Evolutionary conservation across 2,888 invertebrate species (phyloP), one percentile per base, ranked within the genome.

Genomic region (Blastobasis lacticolella): DNA sequence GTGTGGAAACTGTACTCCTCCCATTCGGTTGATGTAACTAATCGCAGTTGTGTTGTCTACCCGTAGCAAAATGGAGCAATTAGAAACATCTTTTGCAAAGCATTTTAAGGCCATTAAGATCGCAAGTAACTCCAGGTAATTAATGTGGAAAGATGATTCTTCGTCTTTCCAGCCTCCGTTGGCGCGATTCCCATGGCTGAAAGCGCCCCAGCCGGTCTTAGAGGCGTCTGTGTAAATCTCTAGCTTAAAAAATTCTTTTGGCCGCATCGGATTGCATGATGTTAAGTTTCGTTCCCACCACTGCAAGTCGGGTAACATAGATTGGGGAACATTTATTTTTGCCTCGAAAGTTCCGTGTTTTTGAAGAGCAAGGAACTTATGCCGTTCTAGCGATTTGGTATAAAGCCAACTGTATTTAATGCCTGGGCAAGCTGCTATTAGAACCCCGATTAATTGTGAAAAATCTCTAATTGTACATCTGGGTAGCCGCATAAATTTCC

Each of bases 31-130:
- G 38, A 58, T 53, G 38, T 55, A 58, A 1, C 51, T 42, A 7
- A 59, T 51, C 6, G 56, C 57, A 1, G 57, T 57, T 4, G 60
- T 59, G 46, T 62, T 63, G 49, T 63, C 56, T 7, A 56, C n/a
- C n/a, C n/a, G n/a, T n/a, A n/a, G n/a, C n/a, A n/a, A n/a, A n/a
- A n/a, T n/a, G n/a, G n/a, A n/a, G n/a, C n/a, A n/a, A n/a, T n/a
- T n/a, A n/a, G n/a, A n/a, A n/a, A n/a, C n/a, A n/a, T n/a, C n/a
- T n/a, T n/a, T n/a, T n/a, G n/a, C n/a, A n/a, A n/a, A n/a, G n/a
- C n/a, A n/a, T n/a, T n/a, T n/a, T n/a, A n/a, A 36, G 37, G 49
- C 53, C 47, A 54, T 43, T 41, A 55, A 57, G 6, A 55, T 55
- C 4, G 58, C 55, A 10, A 53, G 10, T n/a, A 58, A 37, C 50